A percentile compares a stretch with the other conserved stretches of the same genome.
phyloP scores from a whole-genome alignment of 2,888 invertebrate genomes.

The Siphonodentalium dalli region DNA sequence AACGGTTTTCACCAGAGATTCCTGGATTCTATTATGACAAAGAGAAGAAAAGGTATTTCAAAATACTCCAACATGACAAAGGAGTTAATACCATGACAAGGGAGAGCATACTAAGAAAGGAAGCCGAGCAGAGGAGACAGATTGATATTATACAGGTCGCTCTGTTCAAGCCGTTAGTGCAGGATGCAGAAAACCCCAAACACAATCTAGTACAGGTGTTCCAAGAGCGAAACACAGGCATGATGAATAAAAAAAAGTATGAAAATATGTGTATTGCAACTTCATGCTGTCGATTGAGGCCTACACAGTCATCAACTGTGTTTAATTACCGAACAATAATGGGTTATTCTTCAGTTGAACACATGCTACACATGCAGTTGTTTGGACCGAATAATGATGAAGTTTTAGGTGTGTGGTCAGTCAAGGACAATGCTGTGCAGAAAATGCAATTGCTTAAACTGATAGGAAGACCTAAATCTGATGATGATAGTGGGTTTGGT shows the following conservation, averaged over 20 bases:
- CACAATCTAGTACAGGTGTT: no score
- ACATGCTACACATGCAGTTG: conserved; percentile 40
- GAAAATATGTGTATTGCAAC: no score
- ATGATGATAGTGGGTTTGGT: conserved; percentile 18
- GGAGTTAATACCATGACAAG: conserved; percentile 40
- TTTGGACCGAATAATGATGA: conserved; percentile 32
- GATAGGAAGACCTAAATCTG: conserved; percentile 11
- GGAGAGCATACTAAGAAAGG: conserved; percentile 41
- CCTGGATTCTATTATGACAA: conserved; percentile 60
- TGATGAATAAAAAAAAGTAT: no score
- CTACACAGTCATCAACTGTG: neutral
- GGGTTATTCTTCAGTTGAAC: no score
- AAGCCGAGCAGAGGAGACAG: conserved; percentile 38
- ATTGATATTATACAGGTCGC: conserved; percentile 38
- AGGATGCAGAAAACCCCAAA: no score
- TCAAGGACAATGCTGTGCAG: conserved; percentile 42
- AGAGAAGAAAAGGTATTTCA: conserved; percentile 56
- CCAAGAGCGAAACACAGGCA: no score
- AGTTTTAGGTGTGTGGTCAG: conserved; percentile 47
- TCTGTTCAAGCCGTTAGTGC: no score
- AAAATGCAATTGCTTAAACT: conserved; percentile 44
- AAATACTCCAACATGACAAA: conserved; percentile 50
- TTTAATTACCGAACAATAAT: conserved; percentile 21
- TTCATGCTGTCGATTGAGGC: no score
- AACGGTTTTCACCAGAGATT: conserved; percentile 35